Evolutionary conservation across 2,888 invertebrate genomes (phyloP).

Genomic region (Yponomeuta plumbellus): DNA sequence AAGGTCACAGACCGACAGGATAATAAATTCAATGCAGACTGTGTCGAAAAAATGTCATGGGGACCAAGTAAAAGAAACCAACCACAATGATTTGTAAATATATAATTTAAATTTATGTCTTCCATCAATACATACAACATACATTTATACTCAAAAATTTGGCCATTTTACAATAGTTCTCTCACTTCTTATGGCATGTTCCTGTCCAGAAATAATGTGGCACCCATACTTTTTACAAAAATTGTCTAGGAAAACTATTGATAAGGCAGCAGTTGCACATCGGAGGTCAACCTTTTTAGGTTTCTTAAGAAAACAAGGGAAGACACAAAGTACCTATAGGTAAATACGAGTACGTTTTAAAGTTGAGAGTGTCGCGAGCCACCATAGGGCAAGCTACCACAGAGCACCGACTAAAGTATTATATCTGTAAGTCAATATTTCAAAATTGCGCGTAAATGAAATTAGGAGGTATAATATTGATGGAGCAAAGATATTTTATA

Average conservation of each 20-base stretch:
- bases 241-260: conserved; percentile 9
- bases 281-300: background rate
- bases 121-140: conserved; percentile 76
- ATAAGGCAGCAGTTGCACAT: conserved; percentile 5
- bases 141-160: conserved; percentile 65
- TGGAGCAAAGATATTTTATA: conserved; percentile 74
- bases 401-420: conserved; percentile 7
- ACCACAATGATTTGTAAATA: conserved; percentile 69
- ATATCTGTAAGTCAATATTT: too few species aligned
- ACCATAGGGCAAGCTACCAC: too few species aligned
- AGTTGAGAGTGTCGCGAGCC: too few species aligned
- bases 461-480: conserved; percentile 44
- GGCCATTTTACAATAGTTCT: conserved; percentile 57
- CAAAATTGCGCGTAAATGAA: background rate
- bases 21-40: too few species aligned
- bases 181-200: conserved; percentile 43
- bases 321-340: background rate
- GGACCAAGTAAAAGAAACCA: conserved; percentile 32
- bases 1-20: too few species aligned
- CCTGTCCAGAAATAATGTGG: conserved; percentile 9
- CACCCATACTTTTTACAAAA: background rate
- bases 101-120: conserved; percentile 77
- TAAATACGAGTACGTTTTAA: too few species aligned
- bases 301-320: background rate
- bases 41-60: background rate